phyloP scores from a whole-genome alignment of 64 coral and sea anemone genomes.

The Montipora cactus region DNA sequence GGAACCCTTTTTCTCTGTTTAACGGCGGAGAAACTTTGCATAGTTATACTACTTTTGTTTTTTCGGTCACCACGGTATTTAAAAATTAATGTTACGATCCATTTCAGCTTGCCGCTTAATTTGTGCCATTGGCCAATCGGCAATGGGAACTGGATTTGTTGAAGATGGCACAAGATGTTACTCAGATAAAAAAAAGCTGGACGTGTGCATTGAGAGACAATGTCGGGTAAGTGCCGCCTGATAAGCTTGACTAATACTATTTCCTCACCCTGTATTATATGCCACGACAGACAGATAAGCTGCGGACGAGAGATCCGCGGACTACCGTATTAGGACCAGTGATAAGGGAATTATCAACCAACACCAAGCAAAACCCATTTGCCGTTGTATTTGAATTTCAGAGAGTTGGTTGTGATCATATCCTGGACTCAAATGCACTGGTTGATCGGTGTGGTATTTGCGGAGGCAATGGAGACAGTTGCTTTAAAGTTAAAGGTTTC shows the following conservation, averaged over 20 bases:
- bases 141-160: not conserved
- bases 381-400: not conserved
- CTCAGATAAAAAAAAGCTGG: not conserved
- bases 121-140: not conserved
- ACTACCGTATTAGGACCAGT: too few relatives aligned
- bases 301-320: too few relatives aligned
- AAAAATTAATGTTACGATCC: not conserved
- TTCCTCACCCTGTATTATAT: too few relatives aligned
- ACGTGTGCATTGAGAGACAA: not conserved
- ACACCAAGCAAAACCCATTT: not conserved
- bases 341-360: too few relatives aligned
- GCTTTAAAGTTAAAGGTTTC: not conserved
- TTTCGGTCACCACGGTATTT: not conserved
- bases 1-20: too few relatives aligned
- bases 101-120: not conserved
- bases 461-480: conserved; percentile 17
- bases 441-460: conserved; percentile 18
- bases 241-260: too few relatives aligned
- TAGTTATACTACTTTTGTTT: too few relatives aligned
- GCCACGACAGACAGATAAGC: too few relatives aligned
- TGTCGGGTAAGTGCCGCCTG: not conserved
- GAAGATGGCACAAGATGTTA: conserved; percentile 25
- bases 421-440: not conserved
- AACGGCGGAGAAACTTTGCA: too few relatives aligned
- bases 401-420: conserved; percentile 24